Evolutionary conservation across 2,888 invertebrate genomes (phyloP).

Genomic region (Lasioglossum villosulum): DNA sequence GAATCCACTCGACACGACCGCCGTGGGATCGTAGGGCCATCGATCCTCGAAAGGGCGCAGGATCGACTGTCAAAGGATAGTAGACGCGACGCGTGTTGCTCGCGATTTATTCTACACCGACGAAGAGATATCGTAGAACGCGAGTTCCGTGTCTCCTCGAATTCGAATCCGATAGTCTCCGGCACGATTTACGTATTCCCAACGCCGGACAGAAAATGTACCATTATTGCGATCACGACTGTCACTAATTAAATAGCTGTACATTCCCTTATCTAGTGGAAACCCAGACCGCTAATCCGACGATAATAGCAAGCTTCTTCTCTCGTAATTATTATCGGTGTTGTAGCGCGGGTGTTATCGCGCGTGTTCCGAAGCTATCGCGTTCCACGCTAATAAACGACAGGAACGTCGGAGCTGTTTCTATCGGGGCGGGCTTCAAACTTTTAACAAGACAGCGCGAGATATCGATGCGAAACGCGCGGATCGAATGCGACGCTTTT

Average conservation of each 20-base stretch:
- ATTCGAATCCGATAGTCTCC: background rate
- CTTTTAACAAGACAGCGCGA: conserved; percentile 9
- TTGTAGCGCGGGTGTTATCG: conserved; percentile 3
- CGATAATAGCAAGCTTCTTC: conserved; percentile 12
- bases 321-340: conserved; percentile 18
- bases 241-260: conserved; percentile 7
- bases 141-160: background rate
- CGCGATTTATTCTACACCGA: conserved; percentile 22
- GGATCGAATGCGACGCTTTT: background rate
- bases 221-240: background rate
- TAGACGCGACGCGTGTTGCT: background rate
- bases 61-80: conserved; percentile 1
- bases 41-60: background rate
- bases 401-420: background rate
- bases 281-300: background rate
- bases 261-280: background rate
- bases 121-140: background rate
- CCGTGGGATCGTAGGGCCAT: background rate
- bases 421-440: background rate
- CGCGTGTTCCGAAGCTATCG: conserved; percentile 14
- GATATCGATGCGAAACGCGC: background rate
- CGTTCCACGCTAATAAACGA: conserved; percentile 1
- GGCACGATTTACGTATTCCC: background rate
- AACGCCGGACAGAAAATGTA: background rate
- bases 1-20: background rate